These are phyloP conservation scores for Brachionus manjavacas DNA, from an alignment of 1,140 invertebrate species.

Conservation along the genomic window DNA sequence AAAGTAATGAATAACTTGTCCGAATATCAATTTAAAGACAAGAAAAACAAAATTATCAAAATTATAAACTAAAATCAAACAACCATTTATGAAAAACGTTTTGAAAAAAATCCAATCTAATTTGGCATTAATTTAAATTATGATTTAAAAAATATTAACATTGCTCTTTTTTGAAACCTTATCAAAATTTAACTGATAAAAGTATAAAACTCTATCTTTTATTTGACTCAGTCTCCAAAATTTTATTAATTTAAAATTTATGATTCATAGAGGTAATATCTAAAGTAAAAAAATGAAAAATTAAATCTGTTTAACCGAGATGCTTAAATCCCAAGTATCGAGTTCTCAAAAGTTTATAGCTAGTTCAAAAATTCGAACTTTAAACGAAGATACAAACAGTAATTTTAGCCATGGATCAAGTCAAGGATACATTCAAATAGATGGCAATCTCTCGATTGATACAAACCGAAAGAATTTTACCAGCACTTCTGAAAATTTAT, in stretches of 20 bases:
- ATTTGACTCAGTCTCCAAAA: neutral
- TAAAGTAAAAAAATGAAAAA: neutral
- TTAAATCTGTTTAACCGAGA: neutral
- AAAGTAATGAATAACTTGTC: neutral
- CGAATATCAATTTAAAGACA: neutral
- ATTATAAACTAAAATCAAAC: neutral
- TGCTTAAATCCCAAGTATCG: neutral
- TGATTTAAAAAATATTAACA: neutral
- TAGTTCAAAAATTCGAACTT: neutral
- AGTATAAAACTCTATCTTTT: neutral
- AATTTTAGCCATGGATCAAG: neutral
- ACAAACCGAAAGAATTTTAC: neutral
- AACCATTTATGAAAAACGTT: neutral
- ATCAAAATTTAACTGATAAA: neutral
- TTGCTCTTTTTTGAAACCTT: neutral
- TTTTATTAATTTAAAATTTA: neutral
- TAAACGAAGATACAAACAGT: neutral
- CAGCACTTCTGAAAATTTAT: neutral
- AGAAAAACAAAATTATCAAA: neutral
- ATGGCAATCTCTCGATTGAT: neutral
- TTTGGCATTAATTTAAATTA: neutral
- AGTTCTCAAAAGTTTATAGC: neutral
- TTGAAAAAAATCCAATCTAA: neutral
- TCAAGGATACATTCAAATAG: neutral
- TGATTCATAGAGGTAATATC: neutral